Evolutionary conservation across 92 coral and sea anemone species (phyloP).

Genomic region (Pocillopora meandrina): DNA sequence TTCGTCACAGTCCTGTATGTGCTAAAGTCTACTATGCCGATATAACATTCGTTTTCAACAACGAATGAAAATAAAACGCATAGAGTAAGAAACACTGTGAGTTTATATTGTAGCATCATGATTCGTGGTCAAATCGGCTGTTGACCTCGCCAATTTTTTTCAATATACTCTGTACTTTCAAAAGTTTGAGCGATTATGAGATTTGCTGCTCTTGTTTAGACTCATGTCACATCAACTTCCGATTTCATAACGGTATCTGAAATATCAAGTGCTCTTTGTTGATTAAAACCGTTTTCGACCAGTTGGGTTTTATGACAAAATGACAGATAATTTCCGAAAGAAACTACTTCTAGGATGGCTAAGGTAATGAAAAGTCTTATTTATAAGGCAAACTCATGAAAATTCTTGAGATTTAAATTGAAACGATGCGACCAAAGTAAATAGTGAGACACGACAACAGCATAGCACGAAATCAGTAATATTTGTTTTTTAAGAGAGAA

Average conservation of each 20-base stretch:
- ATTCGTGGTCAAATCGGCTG: neutral
- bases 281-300: neutral
- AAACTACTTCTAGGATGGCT: neutral
- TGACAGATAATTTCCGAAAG: constrained; percentile 19
- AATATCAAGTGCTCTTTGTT: neutral
- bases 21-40: neutral
- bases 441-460: no score
- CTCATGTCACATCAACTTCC: no score
- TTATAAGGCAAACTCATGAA: neutral
- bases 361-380: neutral
- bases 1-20: constrained; percentile 11
- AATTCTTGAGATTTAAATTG: neutral
- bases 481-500: no score
- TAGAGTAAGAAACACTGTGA: neutral
- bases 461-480: no score
- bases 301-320: neutral
- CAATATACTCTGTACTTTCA: no score
- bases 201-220: no score
- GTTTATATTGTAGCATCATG: neutral
- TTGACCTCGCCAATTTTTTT: no score
- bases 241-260: neutral
- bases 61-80: neutral
- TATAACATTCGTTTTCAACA: neutral
- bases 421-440: neutral
- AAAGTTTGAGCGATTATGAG: no score